These are phyloP conservation scores for Australoheros facetus DNA, from an alignment of 2,797 vertebrate species.

Conservation along the genomic window DNA sequence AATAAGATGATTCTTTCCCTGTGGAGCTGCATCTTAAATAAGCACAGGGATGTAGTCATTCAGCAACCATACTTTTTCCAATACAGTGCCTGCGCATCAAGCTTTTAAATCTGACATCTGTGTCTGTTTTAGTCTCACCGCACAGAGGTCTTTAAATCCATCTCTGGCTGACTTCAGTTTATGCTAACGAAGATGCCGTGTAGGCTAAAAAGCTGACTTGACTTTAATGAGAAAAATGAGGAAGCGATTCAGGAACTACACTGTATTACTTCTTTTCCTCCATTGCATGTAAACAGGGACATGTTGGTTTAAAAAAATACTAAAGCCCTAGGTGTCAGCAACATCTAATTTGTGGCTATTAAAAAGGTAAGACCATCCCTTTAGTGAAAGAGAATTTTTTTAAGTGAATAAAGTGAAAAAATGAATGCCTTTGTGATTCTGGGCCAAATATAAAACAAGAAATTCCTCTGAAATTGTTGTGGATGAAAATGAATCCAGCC, in stretches of 20 bases:
- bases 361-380: neutral
- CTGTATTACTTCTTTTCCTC: conserved; percentile 11
- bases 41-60: conserved; percentile 25
- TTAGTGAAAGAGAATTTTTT: neutral
- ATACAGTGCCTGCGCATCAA: conserved; percentile 22
- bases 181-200: conserved; percentile 20
- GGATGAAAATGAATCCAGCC: conserved; percentile 32
- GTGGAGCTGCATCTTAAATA: conserved; percentile 29
- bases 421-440: neutral
- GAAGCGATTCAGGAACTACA: neutral
- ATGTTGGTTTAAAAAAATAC: neutral
- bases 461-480: conserved; percentile 14
- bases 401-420: neutral
- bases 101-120: conserved; percentile 51
- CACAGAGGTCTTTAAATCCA: conserved; percentile 54
- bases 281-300: conserved; percentile 1
- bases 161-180: conserved; percentile 28
- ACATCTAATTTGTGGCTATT: neutral
- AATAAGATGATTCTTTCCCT: conserved; percentile 26
- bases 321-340: neutral
- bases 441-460: conserved; percentile 19
- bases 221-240: conserved; percentile 16
- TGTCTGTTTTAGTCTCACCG: conserved; percentile 56
- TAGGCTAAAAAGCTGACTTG: conserved; percentile 23
- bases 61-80: conserved; percentile 32